Conservation (phyloP, 2,113 vertebrate genomes). For the Solenodon paradoxus region DNA sequence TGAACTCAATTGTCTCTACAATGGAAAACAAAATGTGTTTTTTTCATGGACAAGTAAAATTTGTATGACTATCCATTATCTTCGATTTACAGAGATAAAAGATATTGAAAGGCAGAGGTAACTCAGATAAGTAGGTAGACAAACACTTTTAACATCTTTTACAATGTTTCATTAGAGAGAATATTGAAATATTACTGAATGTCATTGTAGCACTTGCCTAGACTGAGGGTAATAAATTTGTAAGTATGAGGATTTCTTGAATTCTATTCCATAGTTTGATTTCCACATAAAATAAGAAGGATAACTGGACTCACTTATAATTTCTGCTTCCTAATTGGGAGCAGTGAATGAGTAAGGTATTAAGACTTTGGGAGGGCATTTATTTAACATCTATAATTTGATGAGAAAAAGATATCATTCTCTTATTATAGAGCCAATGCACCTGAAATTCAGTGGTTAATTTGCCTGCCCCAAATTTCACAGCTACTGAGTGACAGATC, state of each 20-base stretch:
- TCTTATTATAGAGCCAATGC: neutral
- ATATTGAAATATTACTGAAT: neutral
- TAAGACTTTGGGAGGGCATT: neutral
- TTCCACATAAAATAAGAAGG: neutral
- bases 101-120: neutral
- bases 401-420: neutral
- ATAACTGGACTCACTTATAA: neutral
- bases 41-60: neutral
- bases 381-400: neutral
- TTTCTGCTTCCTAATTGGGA: neutral
- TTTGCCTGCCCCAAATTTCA: rapidly evolving
- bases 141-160: neutral
- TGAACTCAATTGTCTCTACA: neutral
- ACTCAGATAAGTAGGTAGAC: neutral
- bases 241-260: neutral
- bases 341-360: neutral
- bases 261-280: neutral
- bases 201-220: neutral
- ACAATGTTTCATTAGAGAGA: neutral
- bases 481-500: rapidly evolving
- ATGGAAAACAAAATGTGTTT: neutral
- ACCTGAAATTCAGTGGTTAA: neutral
- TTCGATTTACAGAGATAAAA: neutral
- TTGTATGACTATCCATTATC: too few species aligned
- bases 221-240: neutral